Evolutionary conservation across 2,888 invertebrate species (phyloP).

Genomic region (Erebia ligea): DNA sequence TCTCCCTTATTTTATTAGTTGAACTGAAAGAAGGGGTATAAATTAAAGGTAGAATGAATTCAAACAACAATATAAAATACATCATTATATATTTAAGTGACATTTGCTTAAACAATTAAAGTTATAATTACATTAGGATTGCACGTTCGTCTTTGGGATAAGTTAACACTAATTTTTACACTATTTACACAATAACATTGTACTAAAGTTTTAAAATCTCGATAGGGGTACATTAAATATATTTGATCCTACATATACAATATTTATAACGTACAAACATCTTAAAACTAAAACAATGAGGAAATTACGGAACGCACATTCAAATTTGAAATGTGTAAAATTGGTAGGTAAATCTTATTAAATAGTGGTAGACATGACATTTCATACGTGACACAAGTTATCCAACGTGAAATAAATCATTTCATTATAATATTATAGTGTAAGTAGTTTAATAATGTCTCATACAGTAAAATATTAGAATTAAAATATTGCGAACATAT

Average conservation of each 20-base stretch:
- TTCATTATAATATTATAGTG: not conserved
- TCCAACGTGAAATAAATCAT: no score
- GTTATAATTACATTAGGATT: conserved; percentile 69
- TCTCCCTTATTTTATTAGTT: no score
- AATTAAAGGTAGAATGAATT: conserved; percentile 1
- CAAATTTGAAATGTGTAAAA: conserved; percentile 16
- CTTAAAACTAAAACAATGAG: conserved; percentile 36
- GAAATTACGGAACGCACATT: conserved; percentile 22
- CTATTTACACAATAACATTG: conserved; percentile 50
- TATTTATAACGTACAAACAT: conserved; percentile 38
- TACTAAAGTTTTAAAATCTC: conserved; percentile 48
- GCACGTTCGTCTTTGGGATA: conserved; percentile 78
- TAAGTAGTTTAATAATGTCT: not conserved
- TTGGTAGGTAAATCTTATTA: conserved; percentile 19
- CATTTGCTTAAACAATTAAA: conserved; percentile 63
- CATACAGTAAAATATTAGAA: conserved; percentile 1
- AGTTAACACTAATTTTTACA: conserved; percentile 57
- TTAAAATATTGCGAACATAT: no score
- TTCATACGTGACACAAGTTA: no score
- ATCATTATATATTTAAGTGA: conserved; percentile 76
- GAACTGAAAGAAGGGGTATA: not conserved
- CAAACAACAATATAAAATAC: conserved; percentile 51
- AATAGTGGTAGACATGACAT: no score
- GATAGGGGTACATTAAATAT: conserved; percentile 43
- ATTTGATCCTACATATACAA: conserved; percentile 39